Evolutionary conservation across 92 coral and sea anemone species (phyloP), one percentile per base, ranked within the genome.

Genomic region (Scolanthus callimorphus): DNA sequence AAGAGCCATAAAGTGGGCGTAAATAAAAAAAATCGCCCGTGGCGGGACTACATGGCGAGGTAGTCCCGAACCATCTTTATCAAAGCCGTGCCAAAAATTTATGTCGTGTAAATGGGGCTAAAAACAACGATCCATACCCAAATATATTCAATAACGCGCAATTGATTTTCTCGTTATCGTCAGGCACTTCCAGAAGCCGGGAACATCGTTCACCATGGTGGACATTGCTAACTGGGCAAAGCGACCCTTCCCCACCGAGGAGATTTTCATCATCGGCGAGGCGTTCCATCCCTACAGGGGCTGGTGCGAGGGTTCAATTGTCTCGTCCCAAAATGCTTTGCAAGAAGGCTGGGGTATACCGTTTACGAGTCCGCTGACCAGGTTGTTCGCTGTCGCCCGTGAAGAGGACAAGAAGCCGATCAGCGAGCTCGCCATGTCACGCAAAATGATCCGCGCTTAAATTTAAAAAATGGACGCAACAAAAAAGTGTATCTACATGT

Each of bases 131-230:
- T n/a, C n/a, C n/a, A n/a, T n/a, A n/a, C n/a, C n/a, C n/a, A n/a
- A n/a, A n/a, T n/a, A n/a, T n/a, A n/a, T n/a, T n/a, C n/a, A n/a
- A n/a, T n/a, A n/a, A n/a, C n/a, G n/a, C n/a, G n/a, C n/a, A n/a
- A n/a, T n/a, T n/a, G n/a, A n/a, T n/a, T n/a, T 34, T 34, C 15
- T 34, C 15, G 15, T 34, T 34, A 4, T 27, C 25, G 20, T 26
- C 62, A 85, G 94, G 94, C 84, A 85, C 61, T 80, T 70, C 44
- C 94, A 85, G 56, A 80, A 75, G 69, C 94, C 94, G 20, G 88
- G 88, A 12, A 74, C 79, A 11, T 51, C 65, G 25, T 65, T 63
- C 56, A 69, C 77, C 13, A 78, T 85, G 74, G 61, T 71, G 1
- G 60, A 65, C 11, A 85, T 85, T 29, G 73, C 75, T 26, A 63